These are phyloP conservation scores for Platypus cylindrus DNA, from an alignment of 2,888 invertebrate genomes.

Conservation along the genomic window DNA sequence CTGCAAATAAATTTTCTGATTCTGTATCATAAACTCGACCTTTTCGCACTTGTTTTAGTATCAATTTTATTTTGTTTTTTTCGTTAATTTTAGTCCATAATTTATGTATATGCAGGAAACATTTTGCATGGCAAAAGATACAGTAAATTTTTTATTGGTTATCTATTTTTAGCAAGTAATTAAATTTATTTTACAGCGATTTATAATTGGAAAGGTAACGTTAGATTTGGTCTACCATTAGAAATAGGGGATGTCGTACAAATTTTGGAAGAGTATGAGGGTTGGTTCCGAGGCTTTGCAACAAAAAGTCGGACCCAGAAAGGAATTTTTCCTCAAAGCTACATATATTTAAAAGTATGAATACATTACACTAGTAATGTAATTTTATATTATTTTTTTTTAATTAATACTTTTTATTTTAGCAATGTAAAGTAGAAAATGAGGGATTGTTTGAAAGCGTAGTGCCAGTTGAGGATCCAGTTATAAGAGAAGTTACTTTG, in stretches of 20 bases:
- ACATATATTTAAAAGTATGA: slow-evolving; percentile 53
- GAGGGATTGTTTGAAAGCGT: slow-evolving; percentile 62
- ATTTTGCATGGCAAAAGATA: too few relatives aligned
- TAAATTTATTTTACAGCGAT: slow-evolving; percentile 72
- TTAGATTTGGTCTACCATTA: slow-evolving; percentile 64
- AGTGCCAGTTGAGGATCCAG: slow-evolving; percentile 69
- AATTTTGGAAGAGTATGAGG: slow-evolving; percentile 79
- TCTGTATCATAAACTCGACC: too few relatives aligned
- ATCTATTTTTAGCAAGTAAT: too few relatives aligned
- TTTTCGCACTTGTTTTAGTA: too few relatives aligned
- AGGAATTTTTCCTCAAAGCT: slow-evolving; percentile 71
- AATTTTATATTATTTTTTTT: not conserved
- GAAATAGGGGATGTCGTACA: slow-evolving; percentile 90
- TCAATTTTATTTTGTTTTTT: too few relatives aligned
- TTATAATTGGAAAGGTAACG: slow-evolving; percentile 81
- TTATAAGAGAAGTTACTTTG: slow-evolving; percentile 82
- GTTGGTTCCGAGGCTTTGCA: slow-evolving; percentile 83
- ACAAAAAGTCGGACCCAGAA: slow-evolving; percentile 55
- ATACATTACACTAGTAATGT: too few relatives aligned
- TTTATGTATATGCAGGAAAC: too few relatives aligned
- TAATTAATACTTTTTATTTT: slow-evolving; percentile 2
- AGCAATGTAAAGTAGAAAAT: slow-evolving; percentile 63
- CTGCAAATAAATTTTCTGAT: too few relatives aligned
- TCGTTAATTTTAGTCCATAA: too few relatives aligned
- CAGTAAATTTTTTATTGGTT: too few relatives aligned